Evolutionary conservation across 2,888 invertebrate genomes (phyloP).

Genomic region (Brachynemurus nebulosus): DNA sequence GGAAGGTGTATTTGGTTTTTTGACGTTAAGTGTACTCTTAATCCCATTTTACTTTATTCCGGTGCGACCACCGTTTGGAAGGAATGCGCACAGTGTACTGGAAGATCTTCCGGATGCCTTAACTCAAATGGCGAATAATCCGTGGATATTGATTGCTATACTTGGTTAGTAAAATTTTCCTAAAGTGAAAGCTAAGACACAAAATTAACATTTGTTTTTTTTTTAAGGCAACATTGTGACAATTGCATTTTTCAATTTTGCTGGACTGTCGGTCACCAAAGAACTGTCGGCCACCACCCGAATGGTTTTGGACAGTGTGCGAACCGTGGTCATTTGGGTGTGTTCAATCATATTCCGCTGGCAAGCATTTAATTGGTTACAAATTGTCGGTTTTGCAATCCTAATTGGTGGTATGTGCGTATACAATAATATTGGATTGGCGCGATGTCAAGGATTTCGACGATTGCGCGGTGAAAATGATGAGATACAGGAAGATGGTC

Average conservation of each 20-base stretch:
- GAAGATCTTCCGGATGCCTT: conserved; percentile 81
- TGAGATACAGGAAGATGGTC: not conserved
- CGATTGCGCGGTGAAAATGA: not conserved
- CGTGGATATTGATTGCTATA: conserved; percentile 46
- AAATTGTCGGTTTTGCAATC: not conserved
- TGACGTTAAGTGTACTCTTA: conserved; percentile 44
- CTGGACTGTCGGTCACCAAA: conserved; percentile 84
- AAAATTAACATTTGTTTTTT: not conserved
- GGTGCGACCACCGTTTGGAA: conserved; percentile 60
- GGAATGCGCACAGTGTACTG: conserved; percentile 57
- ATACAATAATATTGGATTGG: not conserved
- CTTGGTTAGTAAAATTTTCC: conserved; percentile 34
- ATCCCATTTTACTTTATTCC: conserved; percentile 71
- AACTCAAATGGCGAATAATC: conserved; percentile 58
- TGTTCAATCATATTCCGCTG: conserved; percentile 59
- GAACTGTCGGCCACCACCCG: conserved; percentile 85
- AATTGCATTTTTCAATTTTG: conserved; percentile 88
- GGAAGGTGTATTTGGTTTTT: conserved; percentile 75
- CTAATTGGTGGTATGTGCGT: not conserved
- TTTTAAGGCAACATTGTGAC: conserved; percentile 61
- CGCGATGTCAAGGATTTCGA: not conserved
- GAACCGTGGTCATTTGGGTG: conserved; percentile 83
- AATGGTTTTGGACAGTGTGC: conserved; percentile 71
- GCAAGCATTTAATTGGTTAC: conserved; percentile 36
- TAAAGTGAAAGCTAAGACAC: not conserved